Percentiles rank a stretch among this genome's conserved stretches.
phyloP scores from a whole-genome alignment of 2,888 invertebrate genomes.

The Argynnis bischoffii region DNA sequence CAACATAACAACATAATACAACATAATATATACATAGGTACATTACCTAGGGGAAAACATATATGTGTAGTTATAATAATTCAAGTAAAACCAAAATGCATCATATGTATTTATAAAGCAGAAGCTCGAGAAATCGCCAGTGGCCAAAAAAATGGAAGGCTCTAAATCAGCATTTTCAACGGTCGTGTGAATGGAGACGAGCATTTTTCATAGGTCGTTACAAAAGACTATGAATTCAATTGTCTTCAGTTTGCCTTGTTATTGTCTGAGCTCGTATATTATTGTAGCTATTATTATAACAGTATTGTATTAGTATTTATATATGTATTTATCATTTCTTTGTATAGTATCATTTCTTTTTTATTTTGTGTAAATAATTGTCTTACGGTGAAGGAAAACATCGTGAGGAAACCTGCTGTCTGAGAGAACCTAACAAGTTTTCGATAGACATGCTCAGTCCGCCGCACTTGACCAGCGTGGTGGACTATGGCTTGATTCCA shows the following conservation, averaged over 20 bases:
- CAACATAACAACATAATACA: too few relatives aligned
- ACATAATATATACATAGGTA: too few relatives aligned
- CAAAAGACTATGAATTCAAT: slow-evolving; percentile 36
- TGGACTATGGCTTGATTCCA: too few relatives aligned
- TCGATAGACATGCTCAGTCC: too few relatives aligned
- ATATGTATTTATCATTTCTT: too few relatives aligned
- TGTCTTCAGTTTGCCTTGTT: slow-evolving; percentile 28
- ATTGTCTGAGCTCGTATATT: slow-evolving; percentile 16
- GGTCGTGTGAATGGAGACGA: slow-evolving; percentile 47
- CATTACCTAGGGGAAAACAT: too few relatives aligned
- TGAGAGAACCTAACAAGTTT: too few relatives aligned
- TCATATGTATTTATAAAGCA: background rate
- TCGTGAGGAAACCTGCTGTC: background rate
- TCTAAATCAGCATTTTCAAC: slow-evolving; percentile 69
- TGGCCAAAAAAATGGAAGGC: slow-evolving; percentile 45
- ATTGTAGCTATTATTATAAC: slow-evolving; percentile 1
- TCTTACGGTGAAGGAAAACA: background rate
- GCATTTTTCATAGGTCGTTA: slow-evolving; percentile 33
- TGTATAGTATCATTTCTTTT: background rate
- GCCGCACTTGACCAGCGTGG: too few relatives aligned
- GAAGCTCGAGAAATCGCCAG: slow-evolving; percentile 24
- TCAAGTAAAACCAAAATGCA: background rate
- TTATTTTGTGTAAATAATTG: slow-evolving; percentile 1
- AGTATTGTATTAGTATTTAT: too few relatives aligned
- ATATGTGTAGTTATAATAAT: background rate